Conservation (phyloP, 2,797 vertebrate species). For the Lepidocolaptes lacrymiger region DNA sequence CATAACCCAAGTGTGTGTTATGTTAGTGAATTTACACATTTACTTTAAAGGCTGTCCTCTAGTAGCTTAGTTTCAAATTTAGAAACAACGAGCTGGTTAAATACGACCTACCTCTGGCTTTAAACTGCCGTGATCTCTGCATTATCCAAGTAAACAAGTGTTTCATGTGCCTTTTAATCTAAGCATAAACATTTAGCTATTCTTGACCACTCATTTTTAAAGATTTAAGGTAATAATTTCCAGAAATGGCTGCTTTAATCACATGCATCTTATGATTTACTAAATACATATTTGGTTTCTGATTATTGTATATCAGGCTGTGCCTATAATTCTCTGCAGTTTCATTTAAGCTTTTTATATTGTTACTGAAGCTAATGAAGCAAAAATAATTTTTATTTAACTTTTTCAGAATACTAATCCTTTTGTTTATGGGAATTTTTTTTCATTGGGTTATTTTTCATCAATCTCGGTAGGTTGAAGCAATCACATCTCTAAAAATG, state of each 20-base stretch:
- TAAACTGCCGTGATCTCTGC: neutral
- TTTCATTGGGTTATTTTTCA: neutral
- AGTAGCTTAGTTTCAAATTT: neutral
- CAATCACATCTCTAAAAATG: neutral
- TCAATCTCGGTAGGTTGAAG: neutral
- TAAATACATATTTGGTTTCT: conserved; percentile 14
- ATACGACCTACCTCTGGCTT: neutral
- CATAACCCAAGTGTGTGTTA: neutral
- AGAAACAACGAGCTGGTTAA: neutral
- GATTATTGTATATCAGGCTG: neutral
- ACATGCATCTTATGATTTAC: neutral
- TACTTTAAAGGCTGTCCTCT: neutral
- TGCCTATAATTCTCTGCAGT: neutral
- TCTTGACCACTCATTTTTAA: neutral
- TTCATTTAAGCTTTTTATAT: neutral
- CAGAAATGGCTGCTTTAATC: neutral
- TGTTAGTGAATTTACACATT: neutral
- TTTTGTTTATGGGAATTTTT: neutral
- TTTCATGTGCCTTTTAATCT: neutral
- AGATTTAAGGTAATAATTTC: neutral
- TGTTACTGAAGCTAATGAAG: neutral
- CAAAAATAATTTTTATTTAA: neutral
- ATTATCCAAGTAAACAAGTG: neutral
- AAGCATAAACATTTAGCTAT: neutral
- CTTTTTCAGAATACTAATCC: neutral